phyloP scores from a whole-genome alignment of 2,113 vertebrate genomes.

The Crotalus helleri region DNA sequence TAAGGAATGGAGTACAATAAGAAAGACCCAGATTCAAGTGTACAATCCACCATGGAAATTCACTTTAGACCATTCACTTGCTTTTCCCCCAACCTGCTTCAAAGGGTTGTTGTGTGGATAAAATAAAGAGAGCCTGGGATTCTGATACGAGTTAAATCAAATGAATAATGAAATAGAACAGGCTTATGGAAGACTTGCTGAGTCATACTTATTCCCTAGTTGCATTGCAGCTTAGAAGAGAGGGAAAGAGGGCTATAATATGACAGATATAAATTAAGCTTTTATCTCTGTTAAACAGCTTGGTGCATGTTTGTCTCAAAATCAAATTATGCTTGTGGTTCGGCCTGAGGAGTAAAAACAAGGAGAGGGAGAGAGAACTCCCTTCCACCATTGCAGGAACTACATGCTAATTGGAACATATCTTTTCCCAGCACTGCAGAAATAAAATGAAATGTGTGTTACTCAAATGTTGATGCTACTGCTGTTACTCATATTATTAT shows the following conservation, averaged over 20 bases:
- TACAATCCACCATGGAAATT: conserved; percentile 4
- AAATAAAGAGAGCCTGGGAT: not conserved
- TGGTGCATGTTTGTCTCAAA: conserved; percentile 46
- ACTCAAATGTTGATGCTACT: not conserved
- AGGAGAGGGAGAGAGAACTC: not conserved
- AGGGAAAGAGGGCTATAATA: conserved; percentile 14
- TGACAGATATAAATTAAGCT: conserved; percentile 22
- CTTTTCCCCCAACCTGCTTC: not conserved
- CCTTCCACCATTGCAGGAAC: not conserved
- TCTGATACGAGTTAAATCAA: not conserved
- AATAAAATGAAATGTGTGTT: not conserved
- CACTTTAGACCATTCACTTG: not conserved
- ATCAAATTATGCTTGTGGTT: not conserved
- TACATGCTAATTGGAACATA: not conserved
- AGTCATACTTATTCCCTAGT: conserved; percentile 34
- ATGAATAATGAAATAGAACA: conserved; percentile 16
- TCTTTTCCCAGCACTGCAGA: not conserved
- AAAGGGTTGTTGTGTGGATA: not conserved
- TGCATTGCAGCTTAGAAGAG: not conserved
- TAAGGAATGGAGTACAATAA: not conserved
- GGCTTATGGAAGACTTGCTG: conserved; percentile 25
- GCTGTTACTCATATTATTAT: not conserved
- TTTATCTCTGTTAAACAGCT: conserved; percentile 44
- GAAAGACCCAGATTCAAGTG: not conserved
- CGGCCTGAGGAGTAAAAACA: not conserved